A percentile compares a stretch with the other conserved stretches of the same genome.
These are phyloP conservation scores for Gambusia yucatana DNA, from an alignment of 2,797 vertebrate species.

Conservation along the genomic window DNA sequence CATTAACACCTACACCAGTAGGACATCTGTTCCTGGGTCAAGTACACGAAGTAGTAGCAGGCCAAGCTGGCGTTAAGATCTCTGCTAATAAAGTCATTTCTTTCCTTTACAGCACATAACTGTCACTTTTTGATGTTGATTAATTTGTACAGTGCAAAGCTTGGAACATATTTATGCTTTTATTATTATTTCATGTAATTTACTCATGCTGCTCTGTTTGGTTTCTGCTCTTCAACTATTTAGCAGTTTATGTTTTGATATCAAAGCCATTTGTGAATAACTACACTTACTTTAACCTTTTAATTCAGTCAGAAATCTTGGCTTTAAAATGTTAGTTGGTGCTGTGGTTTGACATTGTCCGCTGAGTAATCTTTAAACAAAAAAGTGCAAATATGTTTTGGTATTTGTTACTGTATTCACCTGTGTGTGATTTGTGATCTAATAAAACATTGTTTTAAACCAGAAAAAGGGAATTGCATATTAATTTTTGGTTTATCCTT, in stretches of 20 bases:
- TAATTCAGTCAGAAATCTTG: background rate
- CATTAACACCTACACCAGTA: conserved; percentile 43
- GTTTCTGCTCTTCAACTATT: conserved; percentile 1
- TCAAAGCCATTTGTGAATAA: background rate
- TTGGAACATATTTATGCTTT: background rate
- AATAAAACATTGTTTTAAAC: background rate
- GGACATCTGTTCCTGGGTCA: conserved; percentile 67
- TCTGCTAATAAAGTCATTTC: background rate
- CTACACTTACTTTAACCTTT: conserved; percentile 12
- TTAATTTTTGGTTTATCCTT: background rate
- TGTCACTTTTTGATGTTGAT: background rate
- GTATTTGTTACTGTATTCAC: background rate
- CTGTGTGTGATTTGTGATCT: background rate
- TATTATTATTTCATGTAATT: background rate
- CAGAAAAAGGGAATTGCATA: background rate
- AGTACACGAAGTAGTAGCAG: conserved; percentile 70
- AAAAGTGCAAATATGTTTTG: background rate
- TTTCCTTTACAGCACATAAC: background rate
- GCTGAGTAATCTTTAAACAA: background rate
- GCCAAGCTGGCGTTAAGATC: conserved; percentile 82
- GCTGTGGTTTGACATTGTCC: background rate
- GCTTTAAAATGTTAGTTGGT: background rate
- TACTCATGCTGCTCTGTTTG: conserved; percentile 6
- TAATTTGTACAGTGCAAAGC: background rate
- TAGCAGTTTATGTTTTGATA: background rate